Percentiles rank a stretch among this genome's conserved stretches.
Conservation (phyloP, 2,888 invertebrate species). For the Trachelus tabidus region DNA sequence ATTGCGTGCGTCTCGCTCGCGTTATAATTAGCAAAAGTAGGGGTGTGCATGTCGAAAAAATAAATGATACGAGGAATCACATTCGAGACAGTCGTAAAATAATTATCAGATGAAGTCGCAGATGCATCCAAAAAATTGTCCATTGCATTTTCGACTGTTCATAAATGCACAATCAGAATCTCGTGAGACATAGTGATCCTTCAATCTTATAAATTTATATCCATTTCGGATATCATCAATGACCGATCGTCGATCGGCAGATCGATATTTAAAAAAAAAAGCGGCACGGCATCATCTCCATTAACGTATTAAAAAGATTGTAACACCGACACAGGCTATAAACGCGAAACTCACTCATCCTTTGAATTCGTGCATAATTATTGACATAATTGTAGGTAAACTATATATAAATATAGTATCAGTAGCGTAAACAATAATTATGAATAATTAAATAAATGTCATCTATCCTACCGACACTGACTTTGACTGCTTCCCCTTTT, state of each 20-base stretch:
- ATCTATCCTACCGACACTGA: conserved; percentile 39
- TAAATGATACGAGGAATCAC: neutral
- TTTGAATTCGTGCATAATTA: conserved; percentile 65
- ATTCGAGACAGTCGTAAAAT: neutral
- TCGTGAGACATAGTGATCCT: neutral
- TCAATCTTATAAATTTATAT: no score
- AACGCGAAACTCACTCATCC: conserved; percentile 49
- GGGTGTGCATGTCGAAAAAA: neutral
- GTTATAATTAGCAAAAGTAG: neutral
- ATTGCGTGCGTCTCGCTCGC: neutral
- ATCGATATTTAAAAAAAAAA: conserved; percentile 6
- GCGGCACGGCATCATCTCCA: conserved; percentile 1
- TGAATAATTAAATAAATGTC: conserved; percentile 40
- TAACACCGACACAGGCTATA: conserved; percentile 3
- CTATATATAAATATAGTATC: conserved; percentile 62
- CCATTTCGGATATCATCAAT: neutral
- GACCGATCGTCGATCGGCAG: neutral
- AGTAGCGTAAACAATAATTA: conserved; percentile 54
- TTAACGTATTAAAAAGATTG: neutral
- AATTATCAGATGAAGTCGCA: neutral
- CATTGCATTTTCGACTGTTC: neutral
- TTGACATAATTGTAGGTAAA: conserved; percentile 65
- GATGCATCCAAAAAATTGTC: neutral
- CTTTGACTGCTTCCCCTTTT: neutral
- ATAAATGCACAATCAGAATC: neutral